A percentile compares a stretch with the other conserved stretches of the same genome.
phyloP scores from a whole-genome alignment of 2,888 invertebrate genomes.

The Erebia aethiops region DNA sequence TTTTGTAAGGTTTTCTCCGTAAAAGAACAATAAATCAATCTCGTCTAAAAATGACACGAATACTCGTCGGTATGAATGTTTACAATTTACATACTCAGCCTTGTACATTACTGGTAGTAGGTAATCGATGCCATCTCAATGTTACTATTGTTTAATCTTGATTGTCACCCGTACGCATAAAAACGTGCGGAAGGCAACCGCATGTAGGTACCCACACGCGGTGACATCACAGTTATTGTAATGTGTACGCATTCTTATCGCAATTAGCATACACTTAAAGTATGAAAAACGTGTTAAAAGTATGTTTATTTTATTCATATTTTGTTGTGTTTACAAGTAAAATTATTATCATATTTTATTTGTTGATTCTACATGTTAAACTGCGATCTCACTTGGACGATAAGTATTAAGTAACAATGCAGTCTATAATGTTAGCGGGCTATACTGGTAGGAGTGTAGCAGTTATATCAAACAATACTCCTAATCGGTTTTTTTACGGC shows the following conservation, averaged over 20 bases:
- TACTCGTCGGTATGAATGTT: neutral
- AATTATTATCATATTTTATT: neutral
- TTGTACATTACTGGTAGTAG: neutral
- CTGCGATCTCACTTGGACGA: too few relatives aligned
- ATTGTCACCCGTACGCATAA: neutral
- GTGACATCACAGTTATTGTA: conserved; percentile 18
- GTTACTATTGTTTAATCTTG: conserved; percentile 6
- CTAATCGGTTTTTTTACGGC: too few relatives aligned
- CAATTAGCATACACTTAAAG: conserved; percentile 21
- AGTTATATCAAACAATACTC: too few relatives aligned
- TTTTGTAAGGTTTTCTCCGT: too few relatives aligned
- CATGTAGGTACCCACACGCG: neutral
- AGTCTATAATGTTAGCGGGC: too few relatives aligned
- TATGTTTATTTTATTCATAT: conserved; percentile 8
- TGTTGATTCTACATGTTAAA: neutral
- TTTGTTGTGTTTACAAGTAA: conserved; percentile 10
- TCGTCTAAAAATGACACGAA: neutral
- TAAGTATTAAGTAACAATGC: too few relatives aligned
- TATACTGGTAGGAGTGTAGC: too few relatives aligned
- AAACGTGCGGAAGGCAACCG: neutral
- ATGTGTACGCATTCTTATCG: conserved; percentile 18
- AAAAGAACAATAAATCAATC: neutral
- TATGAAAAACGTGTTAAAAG: conserved; percentile 7
- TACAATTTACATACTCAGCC: too few relatives aligned
- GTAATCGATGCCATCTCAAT: conserved; percentile 1